Conservation (phyloP, 2,888 invertebrate species). For the Eristalinus aeneus region DNA sequence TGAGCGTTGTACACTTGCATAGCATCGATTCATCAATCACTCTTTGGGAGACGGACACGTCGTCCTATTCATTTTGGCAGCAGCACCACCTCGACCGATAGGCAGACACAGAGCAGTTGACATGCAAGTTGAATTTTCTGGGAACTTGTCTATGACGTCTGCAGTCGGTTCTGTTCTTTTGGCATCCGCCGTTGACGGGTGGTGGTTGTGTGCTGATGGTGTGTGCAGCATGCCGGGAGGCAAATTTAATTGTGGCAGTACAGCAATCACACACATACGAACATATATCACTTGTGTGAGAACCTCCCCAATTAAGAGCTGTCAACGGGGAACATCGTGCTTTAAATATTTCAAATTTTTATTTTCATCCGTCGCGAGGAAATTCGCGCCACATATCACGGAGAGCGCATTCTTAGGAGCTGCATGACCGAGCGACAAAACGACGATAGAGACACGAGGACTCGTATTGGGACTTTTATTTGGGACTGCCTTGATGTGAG, state of each 20-base stretch:
- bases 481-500: conserved; percentile 33
- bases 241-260: conserved; percentile 62
- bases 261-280: conserved; percentile 30
- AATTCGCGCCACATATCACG: conserved; percentile 44
- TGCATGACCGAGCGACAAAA: conserved; percentile 14
- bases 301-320: conserved; percentile 70
- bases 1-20: conserved; percentile 70
- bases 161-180: conserved; percentile 40
- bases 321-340: conserved; percentile 68
- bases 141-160: conserved; percentile 54
- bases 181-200: conserved; percentile 23
- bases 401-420: conserved; percentile 42
- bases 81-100: conserved; percentile 40
- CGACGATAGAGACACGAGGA: conserved; percentile 1
- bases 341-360: conserved; percentile 70
- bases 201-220: background rate
- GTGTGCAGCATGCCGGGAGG: conserved; percentile 19
- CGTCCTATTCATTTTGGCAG: conserved; percentile 56
- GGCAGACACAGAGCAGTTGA: conserved; percentile 58
- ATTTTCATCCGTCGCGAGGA: conserved; percentile 58
- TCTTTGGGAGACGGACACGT: conserved; percentile 50
- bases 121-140: conserved; percentile 56
- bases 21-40: conserved; percentile 71
- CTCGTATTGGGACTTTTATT: conserved; percentile 10
- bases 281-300: conserved; percentile 61